Conservation (phyloP, 2,797 vertebrate genomes). For the Chloroceryle inda region DNA sequence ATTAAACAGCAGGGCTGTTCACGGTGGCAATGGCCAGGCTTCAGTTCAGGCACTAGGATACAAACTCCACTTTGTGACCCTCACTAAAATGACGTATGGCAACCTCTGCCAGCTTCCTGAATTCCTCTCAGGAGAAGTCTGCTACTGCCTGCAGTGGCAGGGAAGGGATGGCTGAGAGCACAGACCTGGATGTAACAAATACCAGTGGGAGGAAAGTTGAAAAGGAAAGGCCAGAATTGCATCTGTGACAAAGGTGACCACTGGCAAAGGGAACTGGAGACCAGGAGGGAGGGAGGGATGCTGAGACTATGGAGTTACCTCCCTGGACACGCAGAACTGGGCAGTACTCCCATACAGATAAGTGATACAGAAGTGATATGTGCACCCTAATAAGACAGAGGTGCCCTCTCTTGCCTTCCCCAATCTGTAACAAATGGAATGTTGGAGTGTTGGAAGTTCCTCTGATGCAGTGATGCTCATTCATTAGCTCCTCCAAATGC, state of each 20-base stretch:
- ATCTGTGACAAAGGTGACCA: background rate
- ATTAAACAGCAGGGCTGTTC: background rate
- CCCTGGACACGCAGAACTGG: background rate
- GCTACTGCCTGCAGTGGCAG: background rate
- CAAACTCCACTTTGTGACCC: background rate
- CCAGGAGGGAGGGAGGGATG: background rate
- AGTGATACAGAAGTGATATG: constrained; percentile 21
- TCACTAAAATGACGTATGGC: background rate
- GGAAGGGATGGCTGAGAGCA: accelerated
- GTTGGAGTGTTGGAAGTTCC: constrained; percentile 2
- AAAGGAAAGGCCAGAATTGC: background rate
- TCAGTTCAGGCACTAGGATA: background rate
- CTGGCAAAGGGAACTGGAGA: background rate
- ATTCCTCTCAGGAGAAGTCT: background rate
- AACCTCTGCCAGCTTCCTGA: background rate
- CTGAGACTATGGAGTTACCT: background rate
- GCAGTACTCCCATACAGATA: background rate
- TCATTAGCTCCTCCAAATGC: constrained; percentile 53
- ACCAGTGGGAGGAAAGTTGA: background rate
- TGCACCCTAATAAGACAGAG: background rate
- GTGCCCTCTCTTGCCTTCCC: background rate
- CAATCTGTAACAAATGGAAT: background rate
- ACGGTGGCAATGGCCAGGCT: background rate
- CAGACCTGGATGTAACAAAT: background rate
- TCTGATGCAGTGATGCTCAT: constrained; percentile 11